Evolutionary conservation across 2,888 invertebrate species (phyloP).

Genomic region (Tineola bisselliella): DNA sequence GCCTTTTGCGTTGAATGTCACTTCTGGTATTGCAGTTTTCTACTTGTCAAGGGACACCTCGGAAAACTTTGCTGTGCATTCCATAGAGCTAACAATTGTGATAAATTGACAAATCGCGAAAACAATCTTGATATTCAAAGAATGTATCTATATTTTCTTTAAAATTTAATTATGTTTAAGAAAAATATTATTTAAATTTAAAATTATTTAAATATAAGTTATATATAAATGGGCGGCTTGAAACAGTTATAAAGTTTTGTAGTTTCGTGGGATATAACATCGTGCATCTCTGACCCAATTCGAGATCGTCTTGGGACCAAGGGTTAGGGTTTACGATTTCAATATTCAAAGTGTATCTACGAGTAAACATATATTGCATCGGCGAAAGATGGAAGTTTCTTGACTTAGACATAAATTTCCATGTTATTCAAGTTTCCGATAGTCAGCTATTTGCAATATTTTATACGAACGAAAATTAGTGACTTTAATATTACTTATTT

Average conservation of each 20-base stretch:
- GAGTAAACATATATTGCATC: not conserved
- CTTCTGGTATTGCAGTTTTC: not conserved
- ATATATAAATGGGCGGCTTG: no score
- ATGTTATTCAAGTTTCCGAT: not conserved
- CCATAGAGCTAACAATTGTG: not conserved
- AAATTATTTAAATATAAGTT: no score
- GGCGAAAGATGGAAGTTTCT: not conserved
- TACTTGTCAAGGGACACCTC: not conserved
- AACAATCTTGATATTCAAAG: not conserved
- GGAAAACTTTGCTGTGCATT: not conserved
- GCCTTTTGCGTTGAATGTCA: not conserved
- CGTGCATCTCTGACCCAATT: conserved; percentile 47
- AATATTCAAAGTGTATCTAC: conserved; percentile 31
- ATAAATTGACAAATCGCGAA: not conserved
- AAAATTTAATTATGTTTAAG: no score
- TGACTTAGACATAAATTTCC: not conserved
- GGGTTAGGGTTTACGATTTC: conserved; percentile 56
- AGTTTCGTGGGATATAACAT: not conserved
- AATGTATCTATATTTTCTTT: no score
- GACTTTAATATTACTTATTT: not conserved
- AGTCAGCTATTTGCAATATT: not conserved
- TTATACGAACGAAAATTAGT: not conserved
- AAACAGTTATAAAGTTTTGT: not conserved
- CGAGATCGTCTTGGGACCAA: conserved; percentile 41
- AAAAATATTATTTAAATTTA: no score